These are phyloP conservation scores for Hypsopygia costalis DNA, from an alignment of 2,888 invertebrate species.

Conservation along the genomic window DNA sequence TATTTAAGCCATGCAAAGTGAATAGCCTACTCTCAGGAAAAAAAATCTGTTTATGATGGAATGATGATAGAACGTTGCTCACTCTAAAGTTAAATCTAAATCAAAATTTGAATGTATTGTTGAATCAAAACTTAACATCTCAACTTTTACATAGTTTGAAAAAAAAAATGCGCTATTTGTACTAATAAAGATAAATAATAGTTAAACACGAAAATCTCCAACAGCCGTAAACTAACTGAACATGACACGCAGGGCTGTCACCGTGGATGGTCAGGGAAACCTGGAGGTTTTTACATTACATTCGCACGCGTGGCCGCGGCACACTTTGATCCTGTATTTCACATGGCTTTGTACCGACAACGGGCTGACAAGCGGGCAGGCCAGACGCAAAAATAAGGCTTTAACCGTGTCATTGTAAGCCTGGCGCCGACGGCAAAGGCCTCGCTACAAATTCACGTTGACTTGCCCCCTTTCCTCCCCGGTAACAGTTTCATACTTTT, in stretches of 20 bases:
- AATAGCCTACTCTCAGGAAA: too few relatives aligned
- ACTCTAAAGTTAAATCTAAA: too few relatives aligned
- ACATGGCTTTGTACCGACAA: slow-evolving; percentile 75
- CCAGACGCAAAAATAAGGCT: slow-evolving; percentile 79
- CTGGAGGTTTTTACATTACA: slow-evolving; percentile 44
- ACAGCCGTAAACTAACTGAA: neutral
- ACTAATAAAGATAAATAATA: too few relatives aligned
- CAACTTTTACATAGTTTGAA: too few relatives aligned
- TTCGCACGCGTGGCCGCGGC: slow-evolving; percentile 50
- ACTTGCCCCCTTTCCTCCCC: slow-evolving; percentile 54
- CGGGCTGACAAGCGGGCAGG: slow-evolving; percentile 75
- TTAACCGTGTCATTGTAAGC: slow-evolving; percentile 78
- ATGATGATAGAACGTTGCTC: too few relatives aligned
- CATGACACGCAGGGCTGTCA: slow-evolving; percentile 2
- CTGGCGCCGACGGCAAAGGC: slow-evolving; percentile 78
- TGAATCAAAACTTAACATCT: too few relatives aligned
- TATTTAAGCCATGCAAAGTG: too few relatives aligned
- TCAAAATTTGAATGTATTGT: too few relatives aligned
- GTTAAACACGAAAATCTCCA: too few relatives aligned
- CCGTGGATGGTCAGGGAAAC: neutral
- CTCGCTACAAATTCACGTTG: slow-evolving; percentile 72
- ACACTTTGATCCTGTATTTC: slow-evolving; percentile 78
- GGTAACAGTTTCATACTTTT: slow-evolving; percentile 40
- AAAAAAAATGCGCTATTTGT: too few relatives aligned
- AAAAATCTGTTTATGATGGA: too few relatives aligned